A percentile compares a stretch with the other conserved stretches of the same genome.
phyloP scores from a whole-genome alignment of 2,797 vertebrate species.

The Euphonia xanthogaster region DNA sequence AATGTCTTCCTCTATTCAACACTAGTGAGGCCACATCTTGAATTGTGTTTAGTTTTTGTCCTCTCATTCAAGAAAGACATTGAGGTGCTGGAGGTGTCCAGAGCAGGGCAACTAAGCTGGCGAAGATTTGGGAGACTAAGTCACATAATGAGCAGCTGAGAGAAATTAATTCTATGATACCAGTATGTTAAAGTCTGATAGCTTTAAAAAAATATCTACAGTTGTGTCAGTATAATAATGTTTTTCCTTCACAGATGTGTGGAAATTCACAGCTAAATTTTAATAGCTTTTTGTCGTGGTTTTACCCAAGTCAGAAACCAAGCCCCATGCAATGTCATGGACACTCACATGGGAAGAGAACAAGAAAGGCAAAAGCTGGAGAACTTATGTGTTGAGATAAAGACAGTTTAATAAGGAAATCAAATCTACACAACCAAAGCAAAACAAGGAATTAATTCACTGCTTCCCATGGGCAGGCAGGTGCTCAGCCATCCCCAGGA shows the following conservation, averaged over 20 bases:
- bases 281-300: neutral
- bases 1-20: neutral
- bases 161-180: neutral
- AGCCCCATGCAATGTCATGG: too few species aligned
- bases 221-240: neutral
- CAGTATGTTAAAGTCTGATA: neutral
- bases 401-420: neutral
- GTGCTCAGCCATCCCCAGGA: neutral
- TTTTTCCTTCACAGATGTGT: neutral
- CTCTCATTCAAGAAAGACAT: neutral
- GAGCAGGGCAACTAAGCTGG: neutral
- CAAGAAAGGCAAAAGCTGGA: neutral
- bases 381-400: neutral
- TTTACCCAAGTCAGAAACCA: neutral
- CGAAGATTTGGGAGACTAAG: accelerated
- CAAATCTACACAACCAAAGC: neutral
- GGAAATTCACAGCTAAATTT: neutral
- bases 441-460: neutral
- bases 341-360: accelerated
- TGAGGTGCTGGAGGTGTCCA: neutral
- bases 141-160: neutral
- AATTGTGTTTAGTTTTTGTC: neutral
- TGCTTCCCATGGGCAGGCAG: neutral
- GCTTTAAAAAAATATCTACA: neutral
- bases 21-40: neutral